These are phyloP conservation scores for Mormyrops boulengeri DNA, from an alignment of 2,797 vertebrate species.

Conservation along the genomic window DNA sequence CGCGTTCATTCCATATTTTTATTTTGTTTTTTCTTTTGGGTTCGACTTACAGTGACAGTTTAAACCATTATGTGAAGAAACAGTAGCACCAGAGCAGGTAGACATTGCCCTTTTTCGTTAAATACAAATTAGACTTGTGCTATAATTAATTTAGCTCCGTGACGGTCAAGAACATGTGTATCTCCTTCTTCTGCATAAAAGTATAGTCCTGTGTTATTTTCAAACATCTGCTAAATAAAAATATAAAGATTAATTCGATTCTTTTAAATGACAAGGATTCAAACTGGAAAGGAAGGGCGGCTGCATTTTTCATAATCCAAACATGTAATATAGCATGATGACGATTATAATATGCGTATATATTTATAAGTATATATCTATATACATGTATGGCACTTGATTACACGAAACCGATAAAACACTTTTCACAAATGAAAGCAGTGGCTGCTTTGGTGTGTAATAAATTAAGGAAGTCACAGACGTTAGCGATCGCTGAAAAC, in stretches of 20 bases:
- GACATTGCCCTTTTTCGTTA: conserved; percentile 46
- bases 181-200: conserved; percentile 41
- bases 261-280: conserved; percentile 65
- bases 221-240: conserved; percentile 59
- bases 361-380: conserved; percentile 52
- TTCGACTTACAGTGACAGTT: conserved; percentile 54
- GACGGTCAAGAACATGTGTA: conserved; percentile 49
- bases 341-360: conserved; percentile 64
- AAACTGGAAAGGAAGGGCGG: conserved; percentile 57
- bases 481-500: conserved; percentile 64
- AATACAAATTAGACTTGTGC: conserved; percentile 57
- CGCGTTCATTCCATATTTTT: conserved; percentile 28
- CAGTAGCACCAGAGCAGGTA: conserved; percentile 68
- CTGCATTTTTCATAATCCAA: conserved; percentile 68
- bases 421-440: conserved; percentile 67
- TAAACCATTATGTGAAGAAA: conserved; percentile 61
- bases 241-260: conserved; percentile 43
- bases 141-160: conserved; percentile 50
- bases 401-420: conserved; percentile 69
- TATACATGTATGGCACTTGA: conserved; percentile 79
- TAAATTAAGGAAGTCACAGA: conserved; percentile 70
- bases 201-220: conserved; percentile 57
- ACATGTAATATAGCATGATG: conserved; percentile 66
- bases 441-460: conserved; percentile 75
- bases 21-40: conserved; percentile 43